Evolutionary conservation across 2,797 vertebrate species (phyloP).

Genomic region (Moxostoma hubbsi): DNA sequence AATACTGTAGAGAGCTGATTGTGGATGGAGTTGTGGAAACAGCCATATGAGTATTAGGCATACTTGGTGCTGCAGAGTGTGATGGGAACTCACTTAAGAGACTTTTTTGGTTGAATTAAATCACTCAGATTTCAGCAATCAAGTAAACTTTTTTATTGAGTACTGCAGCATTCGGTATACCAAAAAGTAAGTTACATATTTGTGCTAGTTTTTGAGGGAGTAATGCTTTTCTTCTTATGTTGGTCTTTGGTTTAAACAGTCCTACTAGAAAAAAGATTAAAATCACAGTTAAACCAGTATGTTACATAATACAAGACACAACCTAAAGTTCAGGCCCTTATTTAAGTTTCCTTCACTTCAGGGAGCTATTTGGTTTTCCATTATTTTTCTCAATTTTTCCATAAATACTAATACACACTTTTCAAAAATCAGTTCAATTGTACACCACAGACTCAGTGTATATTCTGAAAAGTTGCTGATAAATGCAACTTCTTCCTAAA

Average conservation of each 20-base stretch:
- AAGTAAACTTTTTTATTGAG: background rate
- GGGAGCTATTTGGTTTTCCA: slow-evolving; percentile 72
- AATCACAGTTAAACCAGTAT: slow-evolving; percentile 6
- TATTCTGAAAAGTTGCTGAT: slow-evolving; percentile 4
- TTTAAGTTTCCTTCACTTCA: background rate
- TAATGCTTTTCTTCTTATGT: slow-evolving; percentile 65
- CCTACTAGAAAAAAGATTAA: slow-evolving; percentile 66
- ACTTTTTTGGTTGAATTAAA: slow-evolving; percentile 57
- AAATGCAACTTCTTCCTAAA: slow-evolving; percentile 19
- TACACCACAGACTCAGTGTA: slow-evolving; percentile 14
- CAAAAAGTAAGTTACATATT: slow-evolving; percentile 65
- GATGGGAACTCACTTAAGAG: slow-evolving; percentile 77
- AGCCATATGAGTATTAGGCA: slow-evolving; percentile 62
- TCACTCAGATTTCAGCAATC: background rate
- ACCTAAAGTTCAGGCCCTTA: slow-evolving; percentile 11
- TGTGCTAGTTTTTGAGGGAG: slow-evolving; percentile 62
- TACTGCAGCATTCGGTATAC: background rate
- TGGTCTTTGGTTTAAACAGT: slow-evolving; percentile 84
- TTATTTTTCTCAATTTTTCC: slow-evolving; percentile 49
- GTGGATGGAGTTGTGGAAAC: slow-evolving; percentile 70
- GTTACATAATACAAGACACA: slow-evolving; percentile 9
- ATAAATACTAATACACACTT: background rate
- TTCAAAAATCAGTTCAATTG: slow-evolving; percentile 7
- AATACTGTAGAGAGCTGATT: slow-evolving; percentile 80
- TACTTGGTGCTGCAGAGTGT: slow-evolving; percentile 71